Evolutionary conservation across 1,140 invertebrate genomes (phyloP).

Genomic region (Drosophila fuyamai): DNA sequence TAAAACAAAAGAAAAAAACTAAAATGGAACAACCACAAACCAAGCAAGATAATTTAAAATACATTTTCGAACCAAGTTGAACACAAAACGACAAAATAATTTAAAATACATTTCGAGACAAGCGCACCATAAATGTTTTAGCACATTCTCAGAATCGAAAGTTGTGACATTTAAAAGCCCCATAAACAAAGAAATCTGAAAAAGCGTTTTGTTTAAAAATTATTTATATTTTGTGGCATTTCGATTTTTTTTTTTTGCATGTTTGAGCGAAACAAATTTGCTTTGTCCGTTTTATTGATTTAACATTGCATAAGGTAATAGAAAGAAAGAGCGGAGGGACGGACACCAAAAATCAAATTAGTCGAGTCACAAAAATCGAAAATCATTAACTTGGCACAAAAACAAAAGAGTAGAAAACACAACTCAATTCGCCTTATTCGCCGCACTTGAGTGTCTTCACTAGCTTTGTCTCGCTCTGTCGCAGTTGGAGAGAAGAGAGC

Average conservation of each 20-base stretch:
- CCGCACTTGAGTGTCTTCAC: slow-evolving; percentile 48
- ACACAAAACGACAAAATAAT: slow-evolving; percentile 7
- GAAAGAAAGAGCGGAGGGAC: slow-evolving; percentile 17
- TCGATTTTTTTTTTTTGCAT: slow-evolving; percentile 1
- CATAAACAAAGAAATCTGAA: slow-evolving; percentile 36
- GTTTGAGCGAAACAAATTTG: slow-evolving; percentile 21
- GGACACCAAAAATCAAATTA: slow-evolving; percentile 41
- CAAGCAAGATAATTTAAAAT: slow-evolving; percentile 25
- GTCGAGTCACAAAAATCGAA: slow-evolving; percentile 48
- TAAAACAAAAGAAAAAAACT: slow-evolving; percentile 2
- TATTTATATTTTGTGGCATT: slow-evolving; percentile 7
- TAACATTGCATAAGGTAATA: slow-evolving; percentile 69
- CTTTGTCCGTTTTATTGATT: slow-evolving; percentile 71
- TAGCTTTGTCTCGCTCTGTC: slow-evolving; percentile 55
- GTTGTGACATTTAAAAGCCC: slow-evolving; percentile 51
- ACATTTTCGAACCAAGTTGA: slow-evolving; percentile 31
- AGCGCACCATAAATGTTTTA: slow-evolving; percentile 41
- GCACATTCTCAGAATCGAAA: slow-evolving; percentile 33
- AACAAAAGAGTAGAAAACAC: slow-evolving; percentile 9
- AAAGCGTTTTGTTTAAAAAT: slow-evolving; percentile 7
- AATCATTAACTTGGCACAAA: slow-evolving; percentile 64
- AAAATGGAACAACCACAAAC: slow-evolving; percentile 8
- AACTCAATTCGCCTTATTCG: slow-evolving; percentile 70
- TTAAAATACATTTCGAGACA: slow-evolving; percentile 16
- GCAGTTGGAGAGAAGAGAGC: background rate